Base-by-base conservation (phyloP, 1,140 invertebrate species). In the Caenorhabditis brenneri region DNA sequence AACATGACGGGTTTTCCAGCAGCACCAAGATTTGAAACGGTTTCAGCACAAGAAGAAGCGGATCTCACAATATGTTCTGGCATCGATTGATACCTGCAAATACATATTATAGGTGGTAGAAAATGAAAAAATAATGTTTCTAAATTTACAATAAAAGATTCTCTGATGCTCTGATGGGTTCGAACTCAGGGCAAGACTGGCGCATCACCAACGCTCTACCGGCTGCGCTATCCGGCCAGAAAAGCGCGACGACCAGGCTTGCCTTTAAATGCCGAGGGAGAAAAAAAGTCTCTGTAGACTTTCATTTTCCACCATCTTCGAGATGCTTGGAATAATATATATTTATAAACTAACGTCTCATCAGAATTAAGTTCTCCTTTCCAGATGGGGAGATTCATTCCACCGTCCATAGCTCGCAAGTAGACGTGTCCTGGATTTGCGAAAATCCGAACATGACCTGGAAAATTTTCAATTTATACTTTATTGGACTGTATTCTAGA, bases 291-390 rank as follows among this genome's bases (percentile, higher is more conserved):
- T n/a, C n/a, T n/a, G n/a, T n/a, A n/a, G n/a, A n/a, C n/a, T n/a
- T n/a, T n/a, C n/a, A n/a, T n/a, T n/a, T n/a, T n/a, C n/a, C n/a
- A n/a, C n/a, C n/a, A n/a, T n/a, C n/a, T n/a, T n/a, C n/a, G 10
- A 27, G 4, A 65, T 19, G 2, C 24, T 10, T 22, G 24, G 10
- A 7, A 74, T 42, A 27, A 46, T 2, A 31, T 36, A 3, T 42
- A 24, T 27, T 24, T 19, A 10, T 74, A 16, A 0, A 36, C 31
- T 33, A 7, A 65, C 58, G 3, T 4, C 3, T 15, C 31, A 65
- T 65, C 58, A 65, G 58, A 12, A 65, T 74, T 74, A 0, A 74
- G 36, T 1, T 74, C 65, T 74, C 65, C 65, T 22, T 24, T 74
- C 65, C 65, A 74, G 12, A 74, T 74, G 12, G 65, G 65, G 10